Evolutionary conservation across 1,140 invertebrate genomes (phyloP), one percentile per base, ranked within the genome.

Genomic region (Drepana arcuata): DNA sequence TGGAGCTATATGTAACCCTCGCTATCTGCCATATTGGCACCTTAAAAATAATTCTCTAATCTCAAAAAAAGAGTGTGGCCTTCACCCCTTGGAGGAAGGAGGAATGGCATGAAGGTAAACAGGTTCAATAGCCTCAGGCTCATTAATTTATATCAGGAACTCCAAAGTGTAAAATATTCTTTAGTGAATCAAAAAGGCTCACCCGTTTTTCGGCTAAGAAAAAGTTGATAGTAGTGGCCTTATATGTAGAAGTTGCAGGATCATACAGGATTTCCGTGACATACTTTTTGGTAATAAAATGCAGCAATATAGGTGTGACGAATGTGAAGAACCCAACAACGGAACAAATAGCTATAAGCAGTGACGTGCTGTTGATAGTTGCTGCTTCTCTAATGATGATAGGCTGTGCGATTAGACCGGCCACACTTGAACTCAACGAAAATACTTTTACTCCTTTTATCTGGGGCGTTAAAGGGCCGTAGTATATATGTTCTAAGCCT

Each of bases 261-360:
- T 94, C 85, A 57, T 93, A 95, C 40, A 90, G 83, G 1, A 97
- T 77, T 41, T 89, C 80, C 0, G 88, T 91, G 0, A 96, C 90
- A 86, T 97, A 98, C 75, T 93, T 93, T 58, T 91, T 95, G 2
- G 93, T 91, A 9, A 97, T 80, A 2, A 88, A 82, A 83, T 97
- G 93, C 40, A 97, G 79, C 14, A 97, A 61, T 11, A 95, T 26
- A 1, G 96, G 95, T 2, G 93, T 96, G 0, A 89, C 79, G 54
- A 95, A 89, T 2, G 94, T 91, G 62, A 95, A 93, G 49, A 95
- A 88, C 13, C 90, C 91, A 1, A 93, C 83, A 25, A 91, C 80
- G 1, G 87, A 84, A 48, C 88, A 90, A 2, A 91, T 37, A 2
- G 85, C 87, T 34, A 91, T 62, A 0, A 88, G 67, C 26, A 88